A percentile compares a stretch with the other conserved stretches of the same genome.
Evolutionary conservation across 2,113 vertebrate genomes (phyloP).

Genomic region (Puffinus mauretanicus): DNA sequence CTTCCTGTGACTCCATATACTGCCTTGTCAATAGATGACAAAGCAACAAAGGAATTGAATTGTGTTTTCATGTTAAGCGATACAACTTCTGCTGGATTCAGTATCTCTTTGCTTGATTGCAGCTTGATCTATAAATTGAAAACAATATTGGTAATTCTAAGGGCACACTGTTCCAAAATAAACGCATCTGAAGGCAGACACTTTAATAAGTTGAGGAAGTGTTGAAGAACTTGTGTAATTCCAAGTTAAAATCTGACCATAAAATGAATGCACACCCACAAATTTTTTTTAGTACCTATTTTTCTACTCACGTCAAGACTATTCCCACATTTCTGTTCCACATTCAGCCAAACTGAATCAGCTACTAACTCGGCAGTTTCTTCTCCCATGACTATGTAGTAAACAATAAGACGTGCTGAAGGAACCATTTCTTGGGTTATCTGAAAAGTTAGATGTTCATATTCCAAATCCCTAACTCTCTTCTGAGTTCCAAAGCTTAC

Average conservation of each 20-base stretch:
- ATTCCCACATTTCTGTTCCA: constrained; percentile 84
- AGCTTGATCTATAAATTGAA: constrained; percentile 74
- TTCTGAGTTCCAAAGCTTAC: constrained; percentile 70
- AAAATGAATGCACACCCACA: neutral
- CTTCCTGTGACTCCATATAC: constrained; percentile 75
- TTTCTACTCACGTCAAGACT: constrained; percentile 76
- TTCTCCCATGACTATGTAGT: constrained; percentile 85
- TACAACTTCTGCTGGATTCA: constrained; percentile 76
- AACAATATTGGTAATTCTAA: neutral
- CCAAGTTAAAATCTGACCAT: neutral
- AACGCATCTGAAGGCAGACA: neutral
- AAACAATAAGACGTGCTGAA: constrained; percentile 87
- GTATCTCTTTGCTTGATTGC: neutral
- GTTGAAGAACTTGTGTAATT: neutral
- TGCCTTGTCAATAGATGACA: constrained; percentile 82
- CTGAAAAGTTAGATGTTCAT: constrained; percentile 77
- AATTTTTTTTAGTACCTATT: neutral
- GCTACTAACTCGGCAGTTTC: constrained; percentile 84
- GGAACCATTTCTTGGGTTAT: constrained; percentile 87
- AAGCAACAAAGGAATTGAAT: constrained; percentile 78
- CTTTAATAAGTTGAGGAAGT: neutral
- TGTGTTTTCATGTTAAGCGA: constrained; percentile 71
- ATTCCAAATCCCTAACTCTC: constrained; percentile 23
- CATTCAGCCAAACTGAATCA: constrained; percentile 87
- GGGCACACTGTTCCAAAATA: neutral